A percentile compares a stretch with the other conserved stretches of the same genome.
phyloP scores from a whole-genome alignment of 1,140 invertebrate genomes.

The Hyles euphorbiae region DNA sequence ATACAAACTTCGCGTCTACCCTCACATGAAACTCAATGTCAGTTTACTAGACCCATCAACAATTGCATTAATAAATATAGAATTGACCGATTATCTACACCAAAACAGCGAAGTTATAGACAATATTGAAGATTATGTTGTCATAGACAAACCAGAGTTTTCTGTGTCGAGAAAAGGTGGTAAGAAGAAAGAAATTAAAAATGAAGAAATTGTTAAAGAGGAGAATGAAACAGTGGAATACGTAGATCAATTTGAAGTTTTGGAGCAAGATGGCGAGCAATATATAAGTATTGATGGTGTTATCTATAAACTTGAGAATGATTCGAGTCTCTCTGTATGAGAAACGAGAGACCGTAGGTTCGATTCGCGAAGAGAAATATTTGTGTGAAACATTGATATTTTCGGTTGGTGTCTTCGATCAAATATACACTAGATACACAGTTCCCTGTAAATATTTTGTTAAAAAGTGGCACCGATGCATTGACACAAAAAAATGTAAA shows the following conservation, averaged over 20 bases:
- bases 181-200: not conserved
- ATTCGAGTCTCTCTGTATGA: not conserved
- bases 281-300: not conserved
- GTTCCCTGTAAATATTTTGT: no score
- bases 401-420: no score
- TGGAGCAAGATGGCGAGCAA: not conserved
- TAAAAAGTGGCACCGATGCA: no score
- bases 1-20: conserved; percentile 1
- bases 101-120: not conserved
- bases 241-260: not conserved
- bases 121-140: not conserved
- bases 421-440: no score
- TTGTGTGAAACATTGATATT: not conserved
- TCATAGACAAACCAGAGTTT: conserved; percentile 1
- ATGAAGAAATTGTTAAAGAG: not conserved
- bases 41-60: not conserved
- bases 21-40: conserved; percentile 5
- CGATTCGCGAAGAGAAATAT: not conserved
- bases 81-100: not conserved
- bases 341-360: not conserved
- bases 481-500: no score
- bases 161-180: not conserved
- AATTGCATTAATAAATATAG: not conserved
- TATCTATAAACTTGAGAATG: not conserved
- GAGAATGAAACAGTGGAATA: not conserved